Evolutionary conservation across 2,797 vertebrate genomes (phyloP).

Genomic region (Girardinus metallicus): DNA sequence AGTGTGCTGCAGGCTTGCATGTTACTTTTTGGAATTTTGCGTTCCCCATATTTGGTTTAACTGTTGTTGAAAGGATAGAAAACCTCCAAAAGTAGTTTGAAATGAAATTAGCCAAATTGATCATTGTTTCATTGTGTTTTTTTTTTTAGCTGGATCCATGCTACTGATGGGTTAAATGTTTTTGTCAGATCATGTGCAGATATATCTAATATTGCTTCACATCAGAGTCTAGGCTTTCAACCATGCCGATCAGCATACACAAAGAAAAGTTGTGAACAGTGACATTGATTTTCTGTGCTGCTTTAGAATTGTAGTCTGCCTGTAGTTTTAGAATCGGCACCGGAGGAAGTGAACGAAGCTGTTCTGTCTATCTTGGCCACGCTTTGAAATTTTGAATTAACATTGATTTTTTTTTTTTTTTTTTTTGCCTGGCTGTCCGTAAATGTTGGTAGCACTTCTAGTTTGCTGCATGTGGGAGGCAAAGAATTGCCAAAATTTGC

Average conservation of each 20-base stretch:
- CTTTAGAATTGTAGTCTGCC: too few species aligned
- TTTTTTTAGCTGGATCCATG: neutral
- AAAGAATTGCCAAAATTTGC: neutral
- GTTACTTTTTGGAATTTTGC: constrained; percentile 5
- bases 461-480: neutral
- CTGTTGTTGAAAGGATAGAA: neutral
- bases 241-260: too few species aligned
- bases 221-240: too few species aligned
- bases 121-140: constrained; percentile 40
- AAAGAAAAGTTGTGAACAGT: too few species aligned
- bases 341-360: too few species aligned
- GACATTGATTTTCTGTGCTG: too few species aligned
- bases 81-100: constrained; percentile 23
- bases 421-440: neutral
- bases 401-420: neutral
- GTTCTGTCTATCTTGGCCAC: too few species aligned
- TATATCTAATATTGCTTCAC: too few species aligned
- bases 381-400: too few species aligned
- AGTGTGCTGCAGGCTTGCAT: constrained; percentile 9
- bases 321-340: too few species aligned
- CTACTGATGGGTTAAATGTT: too few species aligned
- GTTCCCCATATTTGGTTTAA: neutral
- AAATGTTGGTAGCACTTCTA: neutral
- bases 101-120: constrained; percentile 48
- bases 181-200: too few species aligned